These are phyloP conservation scores for Dendrolimus punctatus DNA, from an alignment of 1,140 invertebrate genomes.

Conservation along the genomic window DNA sequence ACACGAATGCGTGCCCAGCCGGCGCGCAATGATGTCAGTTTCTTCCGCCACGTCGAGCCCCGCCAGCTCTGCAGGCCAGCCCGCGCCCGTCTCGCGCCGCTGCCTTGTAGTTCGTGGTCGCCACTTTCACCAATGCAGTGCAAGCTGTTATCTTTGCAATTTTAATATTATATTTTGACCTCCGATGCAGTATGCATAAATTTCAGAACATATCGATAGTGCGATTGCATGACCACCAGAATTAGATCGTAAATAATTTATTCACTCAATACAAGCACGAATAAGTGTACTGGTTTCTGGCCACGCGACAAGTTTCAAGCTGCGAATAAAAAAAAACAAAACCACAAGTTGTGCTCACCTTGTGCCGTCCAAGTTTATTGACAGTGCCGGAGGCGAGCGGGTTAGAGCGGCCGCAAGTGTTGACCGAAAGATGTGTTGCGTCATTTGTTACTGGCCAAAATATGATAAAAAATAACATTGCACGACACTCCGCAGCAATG, in stretches of 20 bases:
- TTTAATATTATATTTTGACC: slow-evolving; percentile 49
- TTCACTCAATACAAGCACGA: not conserved
- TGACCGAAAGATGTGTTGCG: slow-evolving; percentile 46
- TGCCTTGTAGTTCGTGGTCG: slow-evolving; percentile 54
- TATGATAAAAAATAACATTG: slow-evolving; percentile 46
- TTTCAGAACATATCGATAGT: not conserved
- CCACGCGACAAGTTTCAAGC: slow-evolving; percentile 16
- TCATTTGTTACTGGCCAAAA: slow-evolving; percentile 38
- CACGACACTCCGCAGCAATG: slow-evolving; percentile 20
- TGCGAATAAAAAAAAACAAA: slow-evolving; percentile 41
- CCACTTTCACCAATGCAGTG: slow-evolving; percentile 60
- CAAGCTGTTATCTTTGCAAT: slow-evolving; percentile 36
- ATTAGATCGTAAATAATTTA: not conserved
- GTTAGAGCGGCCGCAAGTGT: slow-evolving; percentile 25
- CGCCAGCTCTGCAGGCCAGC: slow-evolving; percentile 37
- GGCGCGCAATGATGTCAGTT: slow-evolving; percentile 27
- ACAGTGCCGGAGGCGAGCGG: slow-evolving; percentile 53
- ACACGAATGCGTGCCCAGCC: slow-evolving; percentile 30
- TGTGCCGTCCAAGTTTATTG: slow-evolving; percentile 62
- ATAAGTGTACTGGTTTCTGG: slow-evolving; percentile 10
- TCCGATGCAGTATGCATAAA: slow-evolving; percentile 14
- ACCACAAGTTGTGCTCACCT: slow-evolving; percentile 39
- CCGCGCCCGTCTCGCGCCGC: slow-evolving; percentile 62
- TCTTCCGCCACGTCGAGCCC: slow-evolving; percentile 61
- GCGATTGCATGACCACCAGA: not conserved